A percentile compares a stretch with the other conserved stretches of the same genome.
These are phyloP conservation scores for Thelaira solivaga DNA, from an alignment of 2,888 invertebrate species.

Conservation along the genomic window DNA sequence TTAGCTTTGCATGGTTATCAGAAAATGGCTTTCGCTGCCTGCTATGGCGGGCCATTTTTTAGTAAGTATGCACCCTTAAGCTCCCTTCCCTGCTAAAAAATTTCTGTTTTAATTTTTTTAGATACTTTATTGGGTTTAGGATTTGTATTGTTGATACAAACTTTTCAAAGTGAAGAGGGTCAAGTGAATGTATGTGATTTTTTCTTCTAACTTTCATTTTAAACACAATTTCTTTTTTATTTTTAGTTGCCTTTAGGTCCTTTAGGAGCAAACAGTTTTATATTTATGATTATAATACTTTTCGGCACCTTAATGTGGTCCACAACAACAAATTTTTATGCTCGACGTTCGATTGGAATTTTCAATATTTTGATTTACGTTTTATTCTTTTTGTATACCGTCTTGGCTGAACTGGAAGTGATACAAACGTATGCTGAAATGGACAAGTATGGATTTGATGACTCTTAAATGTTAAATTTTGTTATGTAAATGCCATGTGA, in stretches of 20 bases:
- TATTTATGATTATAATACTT: conserved; percentile 65
- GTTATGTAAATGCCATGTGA: no score
- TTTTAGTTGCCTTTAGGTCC: conserved; percentile 63
- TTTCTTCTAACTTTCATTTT: background rate
- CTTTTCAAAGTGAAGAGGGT: conserved; percentile 15
- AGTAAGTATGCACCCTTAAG: conserved; percentile 74
- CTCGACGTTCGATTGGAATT: conserved; percentile 62
- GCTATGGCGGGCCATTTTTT: conserved; percentile 83
- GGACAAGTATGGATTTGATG: conserved; percentile 28
- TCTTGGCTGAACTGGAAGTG: conserved; percentile 61
- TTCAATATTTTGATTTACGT: conserved; percentile 56
- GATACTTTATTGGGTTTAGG: conserved; percentile 63
- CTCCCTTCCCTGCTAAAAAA: background rate
- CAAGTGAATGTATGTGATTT: conserved; percentile 9
- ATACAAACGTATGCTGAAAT: conserved; percentile 61
- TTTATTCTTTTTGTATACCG: conserved; percentile 56
- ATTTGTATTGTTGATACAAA: conserved; percentile 57
- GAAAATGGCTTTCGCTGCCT: conserved; percentile 83
- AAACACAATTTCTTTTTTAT: background rate
- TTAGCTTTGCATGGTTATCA: conserved; percentile 82
- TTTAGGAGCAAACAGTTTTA: conserved; percentile 66
- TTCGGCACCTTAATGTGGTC: conserved; percentile 61
- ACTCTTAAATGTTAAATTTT: background rate
- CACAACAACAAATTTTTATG: conserved; percentile 65
- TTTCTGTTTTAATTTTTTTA: conserved; percentile 6